phyloP scores from a whole-genome alignment of 2,888 invertebrate genomes.

The Smittia aterrima region DNA sequence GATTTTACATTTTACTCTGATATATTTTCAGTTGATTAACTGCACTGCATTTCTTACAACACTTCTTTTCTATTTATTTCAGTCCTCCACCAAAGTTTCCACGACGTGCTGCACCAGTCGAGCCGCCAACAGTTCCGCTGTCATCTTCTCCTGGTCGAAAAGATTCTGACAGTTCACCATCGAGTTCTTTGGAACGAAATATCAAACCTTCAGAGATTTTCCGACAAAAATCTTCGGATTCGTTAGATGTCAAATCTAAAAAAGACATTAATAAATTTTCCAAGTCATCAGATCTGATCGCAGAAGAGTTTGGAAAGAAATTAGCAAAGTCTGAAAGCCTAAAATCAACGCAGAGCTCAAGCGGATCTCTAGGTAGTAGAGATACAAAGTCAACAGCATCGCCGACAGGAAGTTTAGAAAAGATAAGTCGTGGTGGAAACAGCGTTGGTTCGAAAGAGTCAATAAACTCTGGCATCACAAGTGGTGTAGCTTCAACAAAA shows the following conservation, averaged over 20 bases:
- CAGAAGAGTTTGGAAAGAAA: conserved; percentile 53
- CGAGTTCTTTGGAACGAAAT: conserved; percentile 53
- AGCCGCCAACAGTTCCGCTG: conserved; percentile 56
- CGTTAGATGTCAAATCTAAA: conserved; percentile 51
- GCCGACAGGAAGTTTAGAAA: conserved; percentile 52
- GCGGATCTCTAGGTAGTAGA: conserved; percentile 51
- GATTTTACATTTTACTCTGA: no score
- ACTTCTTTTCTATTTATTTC: no score
- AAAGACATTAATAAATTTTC: conserved; percentile 46
- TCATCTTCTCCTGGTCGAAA: conserved; percentile 44
- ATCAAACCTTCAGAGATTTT: conserved; percentile 54
- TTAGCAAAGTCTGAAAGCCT: conserved; percentile 53
- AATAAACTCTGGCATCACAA: conserved; percentile 52
- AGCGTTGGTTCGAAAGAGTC: conserved; percentile 55
- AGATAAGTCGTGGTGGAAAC: conserved; percentile 44
- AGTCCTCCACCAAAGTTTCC: conserved; percentile 67
- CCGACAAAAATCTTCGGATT: conserved; percentile 54
- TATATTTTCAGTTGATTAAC: no score
- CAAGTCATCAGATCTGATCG: conserved; percentile 49
- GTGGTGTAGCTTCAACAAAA: conserved; percentile 51
- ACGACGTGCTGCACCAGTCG: conserved; percentile 59
- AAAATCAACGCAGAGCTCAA: conserved; percentile 48
- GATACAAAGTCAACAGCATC: conserved; percentile 51
- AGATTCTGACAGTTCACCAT: conserved; percentile 48
- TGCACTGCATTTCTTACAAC: no score